Evolutionary conservation across 2,888 invertebrate species (phyloP).

Genomic region (Plagodis pulveraria): DNA sequence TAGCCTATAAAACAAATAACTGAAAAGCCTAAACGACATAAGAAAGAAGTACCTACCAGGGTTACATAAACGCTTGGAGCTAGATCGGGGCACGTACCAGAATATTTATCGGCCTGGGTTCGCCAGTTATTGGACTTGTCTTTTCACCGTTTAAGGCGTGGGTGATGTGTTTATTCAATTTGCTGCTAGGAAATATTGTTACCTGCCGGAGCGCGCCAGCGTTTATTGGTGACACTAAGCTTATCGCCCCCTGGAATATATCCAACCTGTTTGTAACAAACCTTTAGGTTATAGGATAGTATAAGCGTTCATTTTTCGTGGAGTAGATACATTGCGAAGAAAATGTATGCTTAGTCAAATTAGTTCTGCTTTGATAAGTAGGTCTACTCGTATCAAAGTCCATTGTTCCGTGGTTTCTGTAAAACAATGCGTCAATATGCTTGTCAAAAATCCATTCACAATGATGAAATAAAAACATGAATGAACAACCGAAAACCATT

Average conservation of each 20-base stretch:
- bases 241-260: conserved; percentile 13
- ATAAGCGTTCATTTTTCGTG: not conserved
- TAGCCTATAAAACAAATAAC: conserved; percentile 36
- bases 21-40: conserved; percentile 55
- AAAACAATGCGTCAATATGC: not conserved
- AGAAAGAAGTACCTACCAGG: conserved; percentile 53
- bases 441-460: not conserved
- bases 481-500: conserved; percentile 29
- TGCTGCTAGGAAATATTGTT: conserved; percentile 76
- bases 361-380: too few species aligned
- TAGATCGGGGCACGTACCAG: conserved; percentile 54
- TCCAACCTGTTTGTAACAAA: not conserved
- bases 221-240: conserved; percentile 54
- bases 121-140: conserved; percentile 77
- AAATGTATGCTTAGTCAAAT: too few species aligned
- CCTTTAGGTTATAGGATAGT: not conserved
- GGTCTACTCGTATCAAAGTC: too few species aligned
- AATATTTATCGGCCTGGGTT: conserved; percentile 74
- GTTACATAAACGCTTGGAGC: conserved; percentile 64
- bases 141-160: conserved; percentile 77
- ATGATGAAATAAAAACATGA: conserved; percentile 36
- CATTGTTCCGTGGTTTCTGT: too few species aligned
- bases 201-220: conserved; percentile 56
- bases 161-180: conserved; percentile 83
- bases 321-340: not conserved